Evolutionary conservation across 2,888 invertebrate species (phyloP).

Genomic region (Clostera curtula): DNA sequence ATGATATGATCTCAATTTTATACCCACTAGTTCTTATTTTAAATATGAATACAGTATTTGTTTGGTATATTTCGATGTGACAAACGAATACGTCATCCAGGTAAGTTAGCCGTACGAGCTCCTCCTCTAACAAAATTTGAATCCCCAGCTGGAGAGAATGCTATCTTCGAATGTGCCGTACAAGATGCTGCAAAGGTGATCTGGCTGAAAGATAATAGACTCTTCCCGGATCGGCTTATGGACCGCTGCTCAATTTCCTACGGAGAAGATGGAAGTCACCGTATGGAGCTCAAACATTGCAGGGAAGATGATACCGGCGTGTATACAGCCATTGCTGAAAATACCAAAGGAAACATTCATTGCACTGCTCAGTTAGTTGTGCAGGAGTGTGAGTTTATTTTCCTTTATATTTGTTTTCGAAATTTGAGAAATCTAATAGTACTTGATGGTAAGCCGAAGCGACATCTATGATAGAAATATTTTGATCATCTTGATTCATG

Average conservation of each 20-base stretch:
- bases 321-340: conserved; percentile 92
- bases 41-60: no score
- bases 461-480: not conserved
- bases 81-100: conserved; percentile 7
- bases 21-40: no score
- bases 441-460: not conserved
- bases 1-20: no score
- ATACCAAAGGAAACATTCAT: conserved; percentile 84
- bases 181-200: conserved; percentile 79
- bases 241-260: conserved; percentile 81
- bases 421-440: conserved; percentile 7
- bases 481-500: not conserved
- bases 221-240: conserved; percentile 82
- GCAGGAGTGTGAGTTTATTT: conserved; percentile 85
- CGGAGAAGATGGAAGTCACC: conserved; percentile 75
- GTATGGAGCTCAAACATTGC: conserved; percentile 84
- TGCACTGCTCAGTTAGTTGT: conserved; percentile 92
- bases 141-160: conserved; percentile 86
- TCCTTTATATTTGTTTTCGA: conserved; percentile 11
- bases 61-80: not conserved
- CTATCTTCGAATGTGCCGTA: conserved; percentile 85
- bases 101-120: conserved; percentile 42
- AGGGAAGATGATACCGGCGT: conserved; percentile 88
- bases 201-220: conserved; percentile 93
- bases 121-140: conserved; percentile 41